Evolutionary conservation across 2,888 invertebrate genomes (phyloP).

Genomic region (Tiliacea aurago): DNA sequence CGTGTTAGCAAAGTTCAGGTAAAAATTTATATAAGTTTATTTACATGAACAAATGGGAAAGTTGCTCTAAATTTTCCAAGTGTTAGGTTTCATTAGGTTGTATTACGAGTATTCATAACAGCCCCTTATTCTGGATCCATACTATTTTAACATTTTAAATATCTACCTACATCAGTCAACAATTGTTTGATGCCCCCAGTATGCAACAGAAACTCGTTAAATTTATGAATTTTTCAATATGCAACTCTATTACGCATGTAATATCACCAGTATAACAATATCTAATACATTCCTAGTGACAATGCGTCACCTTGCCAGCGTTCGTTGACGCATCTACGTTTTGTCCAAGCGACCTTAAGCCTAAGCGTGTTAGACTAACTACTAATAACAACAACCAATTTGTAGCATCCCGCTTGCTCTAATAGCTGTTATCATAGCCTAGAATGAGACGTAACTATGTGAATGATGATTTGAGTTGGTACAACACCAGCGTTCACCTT

Average conservation of each 20-base stretch:
- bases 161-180: background rate
- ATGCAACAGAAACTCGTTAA: slow-evolving; percentile 68
- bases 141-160: background rate
- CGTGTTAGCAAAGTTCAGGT: background rate
- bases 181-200: slow-evolving; percentile 40
- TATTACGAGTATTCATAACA: background rate
- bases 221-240: slow-evolving; percentile 73
- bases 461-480: slow-evolving; percentile 80
- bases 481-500: slow-evolving; percentile 82
- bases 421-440: slow-evolving; percentile 68
- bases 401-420: slow-evolving; percentile 82
- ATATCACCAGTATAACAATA: slow-evolving; percentile 80
- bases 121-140: no score
- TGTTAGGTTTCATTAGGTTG: background rate
- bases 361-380: slow-evolving; percentile 83
- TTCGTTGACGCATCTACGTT: slow-evolving; percentile 90
- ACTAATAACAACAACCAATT: slow-evolving; percentile 84
- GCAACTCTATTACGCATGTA: slow-evolving; percentile 71
- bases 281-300: slow-evolving; percentile 87
- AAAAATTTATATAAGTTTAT: background rate
- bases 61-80: background rate
- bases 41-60: background rate
- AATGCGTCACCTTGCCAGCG: slow-evolving; percentile 89
- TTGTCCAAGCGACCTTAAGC: slow-evolving; percentile 88
- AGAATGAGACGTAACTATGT: slow-evolving; percentile 79